Base-by-base conservation (phyloP, 2,888 invertebrate species). In the Himalopsyche anomala region DNA sequence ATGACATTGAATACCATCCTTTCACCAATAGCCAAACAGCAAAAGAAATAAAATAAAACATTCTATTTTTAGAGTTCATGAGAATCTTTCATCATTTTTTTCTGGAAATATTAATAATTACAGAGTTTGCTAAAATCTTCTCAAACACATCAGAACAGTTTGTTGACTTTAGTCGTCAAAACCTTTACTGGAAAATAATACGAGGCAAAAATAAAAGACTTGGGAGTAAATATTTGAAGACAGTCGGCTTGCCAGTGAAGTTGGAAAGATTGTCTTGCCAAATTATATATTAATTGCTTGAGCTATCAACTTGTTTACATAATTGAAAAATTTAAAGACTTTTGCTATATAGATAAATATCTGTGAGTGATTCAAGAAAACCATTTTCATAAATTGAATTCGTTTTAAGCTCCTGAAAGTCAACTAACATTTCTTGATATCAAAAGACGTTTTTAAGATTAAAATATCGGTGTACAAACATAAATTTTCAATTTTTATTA, bases 221-320 rank as follows among this genome's bases (percentile, higher is more conserved):
- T 62, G 8, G 6, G 28, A 28, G 19, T 62, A 62, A 62, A 62
- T 62, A 62, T 62, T 62, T 62, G 62, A n/a, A 62, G 62, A 19
- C 19, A 62, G 19, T 62, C 62, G 19, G 62, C 62, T 62, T 62
- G 19, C 62, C 19, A 62, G 62, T 28, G 11, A 62, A 62, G 62
- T 62, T 62, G 62, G 62, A 19, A 28, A 62, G 62, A 62, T 62
- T 62, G 62, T 62, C 62, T 62, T 62, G 28, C 62, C 62, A 62
- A 62, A 62, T 62, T 62, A 62, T 19, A 62, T 62, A 62, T 62
- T 62, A 62, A 62, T 62, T 62, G 28, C 62, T 62, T 62, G 62
- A 62, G 62, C 62, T 19, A 62, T 62, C 62, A 62, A 62, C 19
- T 62, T 62, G 62, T 62, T 62, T 62, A 62, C 62, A 62, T 62